Evolutionary conservation across 2,113 vertebrate species (phyloP).

Genomic region (Ceyx margarethae): DNA sequence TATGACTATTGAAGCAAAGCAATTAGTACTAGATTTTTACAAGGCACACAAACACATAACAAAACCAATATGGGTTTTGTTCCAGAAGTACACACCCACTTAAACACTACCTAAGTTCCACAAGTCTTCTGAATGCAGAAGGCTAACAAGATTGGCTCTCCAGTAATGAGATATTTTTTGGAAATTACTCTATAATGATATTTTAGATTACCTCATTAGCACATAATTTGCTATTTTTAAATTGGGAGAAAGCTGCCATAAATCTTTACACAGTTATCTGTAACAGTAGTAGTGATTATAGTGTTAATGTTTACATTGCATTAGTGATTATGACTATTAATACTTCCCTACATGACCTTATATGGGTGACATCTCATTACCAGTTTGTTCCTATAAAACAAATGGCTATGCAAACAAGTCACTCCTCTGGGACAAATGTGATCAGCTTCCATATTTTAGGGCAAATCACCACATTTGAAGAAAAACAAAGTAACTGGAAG

Average conservation of each 20-base stretch:
- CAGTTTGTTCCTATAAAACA: not conserved
- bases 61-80: not conserved
- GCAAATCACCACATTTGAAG: not conserved
- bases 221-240: conserved; percentile 23
- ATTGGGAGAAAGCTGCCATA: not conserved
- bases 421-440: not conserved
- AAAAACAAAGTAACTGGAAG: not conserved
- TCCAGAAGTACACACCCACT: not conserved
- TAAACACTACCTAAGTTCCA: not conserved
- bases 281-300: not conserved
- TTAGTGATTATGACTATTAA: not conserved
- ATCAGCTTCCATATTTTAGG: not conserved
- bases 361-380: not conserved
- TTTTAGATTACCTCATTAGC: conserved; percentile 26
- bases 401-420: not conserved
- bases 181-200: not conserved
- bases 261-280: not conserved
- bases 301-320: not conserved
- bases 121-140: not conserved
- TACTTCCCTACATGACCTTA: not conserved
- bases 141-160: not conserved
- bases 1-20: not conserved
- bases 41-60: not conserved
- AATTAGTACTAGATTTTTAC: not conserved
- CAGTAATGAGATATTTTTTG: not conserved